Evolutionary conservation across 2,113 vertebrate species (phyloP), one percentile per base, ranked within the genome.

Genomic region (Gambusia affinis): DNA sequence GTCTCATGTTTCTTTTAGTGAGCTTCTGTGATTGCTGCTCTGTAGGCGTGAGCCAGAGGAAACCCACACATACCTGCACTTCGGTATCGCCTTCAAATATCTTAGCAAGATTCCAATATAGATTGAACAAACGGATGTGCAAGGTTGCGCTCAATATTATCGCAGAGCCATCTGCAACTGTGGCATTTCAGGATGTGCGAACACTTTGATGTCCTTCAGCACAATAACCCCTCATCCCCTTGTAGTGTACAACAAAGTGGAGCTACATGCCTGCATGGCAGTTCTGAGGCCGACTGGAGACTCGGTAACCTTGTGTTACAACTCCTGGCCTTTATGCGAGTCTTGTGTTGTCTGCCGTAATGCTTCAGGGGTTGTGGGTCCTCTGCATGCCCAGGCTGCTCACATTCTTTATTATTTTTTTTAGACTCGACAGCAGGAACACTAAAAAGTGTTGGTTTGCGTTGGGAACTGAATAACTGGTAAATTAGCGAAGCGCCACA

Each of bases 371-470:
- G 61, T 82, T 84, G 70, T 77, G 82, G 83, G 90, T 33, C 63
- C 74, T 37, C 35, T 87, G 85, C 92, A 88, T 84, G 91, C 89
- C 92, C 90, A 90, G 88, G 86, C 93, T 31, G 60, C 80, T 83
- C 86, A 78, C 69, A 65, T 11, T 73, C 77, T 81, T 37, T 37
- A 27, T 44, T 76, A 22, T 80, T 74, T 42, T 76, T 76, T 80
- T 72, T 33, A 89, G 85, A 90, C 85, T 80, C 76, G 82, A 87
- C 71, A 87, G 76, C 60, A 77, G 84, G 79, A 87, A 73, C 54
- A 71, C 68, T 81, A 84, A 75, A 83, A 67, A 81, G 76, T 82
- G 30, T 30, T 30, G 30, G 30, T 72, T 82, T 79, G 88, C 65
- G 77, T 65, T 84, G 80, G 79, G 76, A 29, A 91, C 10, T 57